Base-by-base conservation (phyloP, 2,113 vertebrate species). In the Abramis brama region DNA sequence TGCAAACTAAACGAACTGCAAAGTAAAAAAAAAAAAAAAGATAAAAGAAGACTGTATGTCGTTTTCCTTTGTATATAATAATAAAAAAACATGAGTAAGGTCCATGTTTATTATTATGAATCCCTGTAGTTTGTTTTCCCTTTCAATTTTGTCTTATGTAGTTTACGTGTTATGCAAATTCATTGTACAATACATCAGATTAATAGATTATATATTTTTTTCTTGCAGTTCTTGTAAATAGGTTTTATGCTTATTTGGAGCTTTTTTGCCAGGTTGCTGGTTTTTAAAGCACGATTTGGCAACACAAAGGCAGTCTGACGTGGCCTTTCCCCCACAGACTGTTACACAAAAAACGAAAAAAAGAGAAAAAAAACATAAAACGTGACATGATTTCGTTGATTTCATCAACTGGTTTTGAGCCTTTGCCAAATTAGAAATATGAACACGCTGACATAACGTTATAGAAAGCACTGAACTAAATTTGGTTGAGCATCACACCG, bases 261-360 rank as follows among this genome's bases (percentile, higher is more conserved):
- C 0, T 12, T 9, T 60, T 79, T 55, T 30, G n/a, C 8, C 15
- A 52, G 45, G 25, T 19, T 27, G 2, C 23, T 77, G 9, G 0
- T 17, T 52, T 79, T 59, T 60, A 1, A 9, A 7, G 6, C 9
- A 0, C 11, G 52, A 79, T 79, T 33, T 79, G 77, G 77, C 77
- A 79, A 79, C 77, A 59, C 30, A 25, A n/a, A 39, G 74, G 82
- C 76, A 83, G 68, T 82, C 88, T 89, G 89, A 91, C 89, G 90
- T 91, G 89, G 89, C 90, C 87, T 83, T 71, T 77, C 57, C 39
- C 30, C 45, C 27, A 33, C 21, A 21, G 50, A 59, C 30, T 47
- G 50, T 79, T 45, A 57, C 23, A 70, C 59, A 55, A 57, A 60
- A 50, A n/a, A 2, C 39, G 30, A 85, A 71, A 57, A 71, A 57